Conservation (phyloP, 2,797 vertebrate genomes). For the Parambassis ranga region DNA sequence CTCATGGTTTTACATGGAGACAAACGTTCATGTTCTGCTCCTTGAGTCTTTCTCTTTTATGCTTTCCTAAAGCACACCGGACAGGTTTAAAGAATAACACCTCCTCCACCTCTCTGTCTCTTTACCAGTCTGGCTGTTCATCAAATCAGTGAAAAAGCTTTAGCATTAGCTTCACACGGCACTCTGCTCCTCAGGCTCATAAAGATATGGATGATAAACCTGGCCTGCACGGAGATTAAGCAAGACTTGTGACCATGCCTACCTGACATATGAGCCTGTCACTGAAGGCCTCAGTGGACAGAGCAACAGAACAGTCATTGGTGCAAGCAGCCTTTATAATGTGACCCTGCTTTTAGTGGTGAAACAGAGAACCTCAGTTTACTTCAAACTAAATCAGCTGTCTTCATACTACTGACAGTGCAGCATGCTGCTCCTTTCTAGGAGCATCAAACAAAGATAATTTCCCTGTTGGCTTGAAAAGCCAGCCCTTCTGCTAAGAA, state of each 20-base stretch:
- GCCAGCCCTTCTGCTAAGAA: background rate
- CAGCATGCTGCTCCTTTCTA: background rate
- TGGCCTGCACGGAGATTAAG: slow-evolving; percentile 1
- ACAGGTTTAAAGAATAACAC: no score
- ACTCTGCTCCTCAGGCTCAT: background rate
- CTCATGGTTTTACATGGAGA: background rate
- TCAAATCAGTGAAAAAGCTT: slow-evolving; percentile 1
- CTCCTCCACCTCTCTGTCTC: no score
- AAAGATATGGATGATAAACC: slow-evolving; percentile 33
- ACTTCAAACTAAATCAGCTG: background rate
- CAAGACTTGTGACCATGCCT: background rate
- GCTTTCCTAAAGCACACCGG: no score
- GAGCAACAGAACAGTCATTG: slow-evolving; percentile 5
- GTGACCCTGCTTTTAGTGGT: background rate
- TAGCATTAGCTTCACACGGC: background rate
- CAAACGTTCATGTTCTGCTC: background rate
- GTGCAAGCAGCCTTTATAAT: slow-evolving; percentile 5
- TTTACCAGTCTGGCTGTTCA: slow-evolving; percentile 1
- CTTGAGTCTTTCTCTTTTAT: background rate
- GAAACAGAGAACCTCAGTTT: background rate
- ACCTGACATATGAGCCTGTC: slow-evolving; percentile 17
- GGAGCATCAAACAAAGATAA: background rate
- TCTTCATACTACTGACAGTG: background rate
- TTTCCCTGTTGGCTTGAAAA: background rate
- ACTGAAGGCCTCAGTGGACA: slow-evolving; percentile 5